Base-by-base conservation (phyloP, 1,140 invertebrate genomes). In the Brachionus paranguensis region DNA sequence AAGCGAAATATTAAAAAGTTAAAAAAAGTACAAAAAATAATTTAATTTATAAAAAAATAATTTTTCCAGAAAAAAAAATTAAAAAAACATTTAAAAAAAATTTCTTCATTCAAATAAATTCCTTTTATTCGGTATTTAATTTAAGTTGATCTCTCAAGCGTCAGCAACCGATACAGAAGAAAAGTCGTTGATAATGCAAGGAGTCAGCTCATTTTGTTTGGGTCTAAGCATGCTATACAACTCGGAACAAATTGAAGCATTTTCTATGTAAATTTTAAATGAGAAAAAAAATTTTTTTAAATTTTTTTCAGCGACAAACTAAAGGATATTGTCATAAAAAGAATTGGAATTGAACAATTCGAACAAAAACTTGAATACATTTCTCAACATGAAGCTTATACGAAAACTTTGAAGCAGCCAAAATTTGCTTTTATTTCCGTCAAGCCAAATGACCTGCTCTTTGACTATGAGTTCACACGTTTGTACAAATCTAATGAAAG, bases 391-490 rank as follows among this genome's bases (percentile, higher is more conserved):
- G 96, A 99, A 90, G 91, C 93, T 41, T 99, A 98, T 90, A 94
- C 93, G 41, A 92, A 93, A 87, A 95, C 96, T 37, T 92, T 94
- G 2, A 98, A 98, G 89, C 95, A 95, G 88, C 96, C 97, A 1
- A 95, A 98, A 88, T 91, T 95, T 4, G 91, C 92, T 45, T 93
- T 92, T 12, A 94, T 93, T 87, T 88, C 60, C 43, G 27, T 47
- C 3, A 90, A 93, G 85, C 90, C 94, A 6, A 90, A 90, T 11
- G 95, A 98, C 85, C 91, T 98, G 20, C 90, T 97, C 29, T 92
- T 99, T 76, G 97, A 99, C 89, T 95, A 95, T 89, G 95, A 98
- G 89, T 99, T 98, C 90, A 97, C 95, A 87, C 93, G 93, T 87
- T 89, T 97, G 11, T 95, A 90, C 86, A 91, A 91, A 86, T 85